Conservation (phyloP, 2,113 vertebrate genomes). For the Mandrillus leucophaeus region DNA sequence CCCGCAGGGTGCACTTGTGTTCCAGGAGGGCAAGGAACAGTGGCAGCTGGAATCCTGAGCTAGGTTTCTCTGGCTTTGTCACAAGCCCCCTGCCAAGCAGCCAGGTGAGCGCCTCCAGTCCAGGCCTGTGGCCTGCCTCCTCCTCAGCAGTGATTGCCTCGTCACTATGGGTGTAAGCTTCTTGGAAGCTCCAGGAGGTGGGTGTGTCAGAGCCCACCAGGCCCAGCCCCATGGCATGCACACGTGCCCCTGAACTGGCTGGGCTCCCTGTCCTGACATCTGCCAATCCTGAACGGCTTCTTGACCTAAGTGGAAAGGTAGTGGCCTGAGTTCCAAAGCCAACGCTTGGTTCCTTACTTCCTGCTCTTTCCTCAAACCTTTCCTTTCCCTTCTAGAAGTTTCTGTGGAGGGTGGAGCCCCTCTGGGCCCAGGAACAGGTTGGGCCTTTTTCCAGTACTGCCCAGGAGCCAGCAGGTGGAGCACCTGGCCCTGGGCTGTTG, state of each 20-base stretch:
- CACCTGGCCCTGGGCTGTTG: not conserved
- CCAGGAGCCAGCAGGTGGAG: slow-evolving; percentile 23
- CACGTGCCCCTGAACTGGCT: not conserved
- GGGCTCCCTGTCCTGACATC: not conserved
- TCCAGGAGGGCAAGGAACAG: not conserved
- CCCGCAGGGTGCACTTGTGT: not conserved
- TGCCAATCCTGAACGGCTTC: not conserved
- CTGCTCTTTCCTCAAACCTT: not conserved
- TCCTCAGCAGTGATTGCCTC: not conserved
- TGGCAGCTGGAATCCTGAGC: not conserved
- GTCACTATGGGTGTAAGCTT: not conserved
- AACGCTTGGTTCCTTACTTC: not conserved
- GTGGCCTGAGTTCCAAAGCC: not conserved
- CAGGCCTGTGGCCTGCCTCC: not conserved
- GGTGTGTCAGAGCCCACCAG: not conserved
- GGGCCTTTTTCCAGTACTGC: not conserved
- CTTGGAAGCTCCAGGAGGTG: not conserved
- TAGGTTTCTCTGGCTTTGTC: not conserved
- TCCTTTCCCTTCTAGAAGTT: not conserved
- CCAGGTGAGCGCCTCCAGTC: not conserved
- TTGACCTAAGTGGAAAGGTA: not conserved
- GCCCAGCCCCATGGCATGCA: not conserved
- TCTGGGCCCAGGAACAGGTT: not conserved
- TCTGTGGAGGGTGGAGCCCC: not conserved
- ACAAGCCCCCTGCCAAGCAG: not conserved